Base-by-base conservation (phyloP, 2,113 vertebrate genomes). In the Centropus unirufus region DNA sequence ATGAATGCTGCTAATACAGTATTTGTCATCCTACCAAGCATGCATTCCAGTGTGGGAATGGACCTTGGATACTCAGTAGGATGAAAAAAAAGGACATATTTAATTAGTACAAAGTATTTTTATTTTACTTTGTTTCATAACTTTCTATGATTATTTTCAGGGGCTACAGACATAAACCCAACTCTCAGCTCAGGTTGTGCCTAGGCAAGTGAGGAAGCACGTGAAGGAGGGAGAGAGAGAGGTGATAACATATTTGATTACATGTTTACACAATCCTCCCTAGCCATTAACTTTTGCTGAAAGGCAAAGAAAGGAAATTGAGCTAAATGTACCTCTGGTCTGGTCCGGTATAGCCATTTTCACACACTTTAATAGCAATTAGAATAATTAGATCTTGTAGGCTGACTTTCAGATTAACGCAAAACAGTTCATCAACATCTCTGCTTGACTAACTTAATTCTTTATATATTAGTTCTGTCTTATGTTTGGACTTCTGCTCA, bases 1-100 rank as follows among this genome's bases (percentile, higher is more conserved):
- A 7, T 5, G 14, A 61, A 49, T 5, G 7, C 24, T 49, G 72
- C 54, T 67, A 17, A 27, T 23, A 19, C 1, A 22, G 8, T 3
- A 36, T 4, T 36, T 22, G 12, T 36, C 40, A 36, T 20, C 47
- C 22, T 61, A 27, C 17, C 76, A 66, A 20, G 19, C 12, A 36
- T 0, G 0, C n/a, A 55, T 34, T 11, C 11, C 16, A 17, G 24
- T 12, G 27, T 34, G 57, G 46, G 23, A 79, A 63, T 0, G 0
- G 36, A 39, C 32, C 26, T 42, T 26, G 32, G 39, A 52, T 42
- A 29, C 24, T 26, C 34, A 17, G 2, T 7, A 36, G 15, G 15
- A 49, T 34, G 49, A 49, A 15, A 68, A 22, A 55, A 57, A 69
- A 2, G 4, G 8, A 16, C 70, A 9, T 6, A 49, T 32, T 66